Percentiles rank a stretch among this genome's conserved stretches.
phyloP scores from a whole-genome alignment of 2,113 vertebrate genomes.

The Cynocephalus volans region DNA sequence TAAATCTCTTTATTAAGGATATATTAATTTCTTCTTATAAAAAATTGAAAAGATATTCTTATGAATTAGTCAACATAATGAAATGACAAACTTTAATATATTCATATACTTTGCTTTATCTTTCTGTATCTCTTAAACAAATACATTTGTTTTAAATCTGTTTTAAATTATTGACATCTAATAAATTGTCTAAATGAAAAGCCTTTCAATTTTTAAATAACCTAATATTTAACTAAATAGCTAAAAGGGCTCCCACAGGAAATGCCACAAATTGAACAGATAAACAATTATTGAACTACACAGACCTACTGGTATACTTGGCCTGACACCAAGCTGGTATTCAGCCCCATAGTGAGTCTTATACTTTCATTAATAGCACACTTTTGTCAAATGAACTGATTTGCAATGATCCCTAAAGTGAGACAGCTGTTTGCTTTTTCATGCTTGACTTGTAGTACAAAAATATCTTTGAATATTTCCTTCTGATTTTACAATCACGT shows the following conservation, averaged over 20 bases:
- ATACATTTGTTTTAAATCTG: neutral
- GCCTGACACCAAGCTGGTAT: neutral
- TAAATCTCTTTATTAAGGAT: neutral
- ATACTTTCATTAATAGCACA: neutral
- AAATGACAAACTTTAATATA: neutral
- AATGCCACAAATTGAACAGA: neutral
- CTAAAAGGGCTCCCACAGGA: neutral
- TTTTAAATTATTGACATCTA: conserved; percentile 5
- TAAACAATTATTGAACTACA: neutral
- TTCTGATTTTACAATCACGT: neutral
- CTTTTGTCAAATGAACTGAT: neutral
- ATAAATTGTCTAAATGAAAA: conserved; percentile 21
- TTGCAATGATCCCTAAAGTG: neutral
- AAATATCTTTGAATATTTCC: neutral
- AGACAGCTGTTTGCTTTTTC: neutral
- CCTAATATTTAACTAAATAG: neutral
- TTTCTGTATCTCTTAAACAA: neutral
- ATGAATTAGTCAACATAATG: neutral
- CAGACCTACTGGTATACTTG: neutral
- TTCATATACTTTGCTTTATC: neutral
- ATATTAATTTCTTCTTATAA: neutral
- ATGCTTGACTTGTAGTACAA: neutral
- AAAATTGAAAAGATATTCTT: neutral
- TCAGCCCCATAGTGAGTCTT: neutral
- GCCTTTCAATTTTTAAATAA: neutral